Evolutionary conservation across 2,797 vertebrate species (phyloP).

Genomic region (Rhinichthys osculus): DNA sequence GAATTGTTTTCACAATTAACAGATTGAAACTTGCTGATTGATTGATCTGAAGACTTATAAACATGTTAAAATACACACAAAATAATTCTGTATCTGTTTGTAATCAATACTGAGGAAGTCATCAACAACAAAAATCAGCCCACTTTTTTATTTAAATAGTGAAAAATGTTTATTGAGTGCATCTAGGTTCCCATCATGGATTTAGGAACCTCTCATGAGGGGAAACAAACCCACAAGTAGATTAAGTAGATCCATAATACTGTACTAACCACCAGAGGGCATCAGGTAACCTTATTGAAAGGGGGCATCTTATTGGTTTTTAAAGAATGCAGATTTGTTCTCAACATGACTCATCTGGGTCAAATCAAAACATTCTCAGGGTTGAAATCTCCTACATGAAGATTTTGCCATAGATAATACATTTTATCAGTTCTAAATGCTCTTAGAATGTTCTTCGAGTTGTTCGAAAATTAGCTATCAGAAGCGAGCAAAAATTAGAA

Average conservation of each 20-base stretch:
- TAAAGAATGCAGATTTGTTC: slow-evolving; percentile 14
- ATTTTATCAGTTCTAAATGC: not conserved
- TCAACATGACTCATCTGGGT: slow-evolving; percentile 1
- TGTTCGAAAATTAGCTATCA: not conserved
- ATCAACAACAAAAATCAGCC: not conserved
- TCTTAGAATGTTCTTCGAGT: not conserved
- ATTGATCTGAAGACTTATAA: not conserved
- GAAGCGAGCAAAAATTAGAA: not conserved
- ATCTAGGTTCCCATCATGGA: not conserved
- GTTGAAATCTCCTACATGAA: not conserved
- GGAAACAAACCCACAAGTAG: not conserved
- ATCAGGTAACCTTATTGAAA: slow-evolving; percentile 9
- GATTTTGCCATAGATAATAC: not conserved
- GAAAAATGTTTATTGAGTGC: not conserved
- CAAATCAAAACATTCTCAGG: slow-evolving; percentile 7
- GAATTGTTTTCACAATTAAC: not conserved
- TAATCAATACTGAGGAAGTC: not conserved
- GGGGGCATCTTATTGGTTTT: not conserved
- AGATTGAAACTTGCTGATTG: not conserved
- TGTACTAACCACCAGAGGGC: slow-evolving; percentile 40
- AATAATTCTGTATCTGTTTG: not conserved
- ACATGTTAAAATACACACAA: not conserved
- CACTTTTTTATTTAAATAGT: not conserved
- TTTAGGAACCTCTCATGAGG: not conserved
- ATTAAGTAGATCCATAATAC: not conserved